Base-by-base conservation (phyloP, 2,797 vertebrate species). In the Sebastes kiyomatsui region DNA sequence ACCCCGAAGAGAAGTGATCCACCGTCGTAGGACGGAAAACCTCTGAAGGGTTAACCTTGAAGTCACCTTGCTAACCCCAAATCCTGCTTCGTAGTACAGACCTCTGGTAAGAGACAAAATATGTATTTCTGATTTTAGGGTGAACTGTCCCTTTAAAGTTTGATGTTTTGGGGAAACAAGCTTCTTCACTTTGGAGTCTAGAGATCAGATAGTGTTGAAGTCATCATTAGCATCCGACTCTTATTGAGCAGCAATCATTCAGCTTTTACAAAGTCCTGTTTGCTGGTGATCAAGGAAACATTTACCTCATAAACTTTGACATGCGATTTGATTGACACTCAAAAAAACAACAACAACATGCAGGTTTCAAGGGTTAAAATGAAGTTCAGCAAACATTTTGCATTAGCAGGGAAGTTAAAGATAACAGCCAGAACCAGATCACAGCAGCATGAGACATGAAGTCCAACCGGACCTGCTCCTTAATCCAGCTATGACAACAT, bases 261-360 rank as follows among this genome's bases (percentile, higher is more conserved):
- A 33, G 4, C 6, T 27, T 25, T 69, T 2, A 33, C 20, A 7
- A 49, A 27, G 22, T 35, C n/a, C 1, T 3, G 54, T 54, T 67
- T 59, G 7, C 79, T 68, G 75, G 56, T 68, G 75, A 74, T 42
- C 69, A 60, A 65, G 30, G 59, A 60, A 75, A 75, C 70, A 55
- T 22, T 27, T 3, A 30, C 3, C 18, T 8, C 2, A 12, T 6
- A 22, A 2, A 30, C 7, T 16, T 6, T 10, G 13, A 54, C 35
- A 16, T 14, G 28, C n/a, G 55, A 59, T 27, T 20, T 54, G 32
- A 35, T 0, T 28, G 22, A 42, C 33, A 30, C 3, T 67, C 20
- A 4, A 58, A 22, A 25, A 18, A 68, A 32, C 3, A 49, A 67
- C 9, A 27, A 60, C 4, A 66, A 16, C 73, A 62, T 70, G 68